A percentile compares a stretch with the other conserved stretches of the same genome.
These are phyloP conservation scores for Porites rus DNA, from an alignment of 92 coral and sea anemone genomes.

Conservation along the genomic window DNA sequence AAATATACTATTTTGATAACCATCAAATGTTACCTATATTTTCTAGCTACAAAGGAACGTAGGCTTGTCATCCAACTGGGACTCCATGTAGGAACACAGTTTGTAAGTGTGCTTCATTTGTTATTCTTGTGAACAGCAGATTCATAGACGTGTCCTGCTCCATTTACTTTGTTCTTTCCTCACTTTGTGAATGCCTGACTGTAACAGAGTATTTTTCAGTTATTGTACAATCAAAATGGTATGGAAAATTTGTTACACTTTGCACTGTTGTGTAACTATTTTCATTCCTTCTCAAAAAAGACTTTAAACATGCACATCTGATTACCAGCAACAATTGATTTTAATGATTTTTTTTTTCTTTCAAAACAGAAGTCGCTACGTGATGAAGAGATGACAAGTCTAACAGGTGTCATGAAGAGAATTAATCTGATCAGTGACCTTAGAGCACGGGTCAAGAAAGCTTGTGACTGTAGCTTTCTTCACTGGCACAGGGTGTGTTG, in stretches of 20 bases:
- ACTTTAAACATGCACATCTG: too few relatives aligned
- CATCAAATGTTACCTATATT: neutral
- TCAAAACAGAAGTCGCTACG: constrained; percentile 78
- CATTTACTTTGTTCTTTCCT: too few relatives aligned
- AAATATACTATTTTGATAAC: neutral
- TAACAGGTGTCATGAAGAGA: constrained; percentile 82
- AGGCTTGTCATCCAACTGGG: constrained; percentile 86
- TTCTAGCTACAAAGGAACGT: constrained; percentile 92
- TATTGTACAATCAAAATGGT: too few relatives aligned
- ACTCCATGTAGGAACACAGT: constrained; percentile 91
- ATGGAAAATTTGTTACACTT: too few relatives aligned
- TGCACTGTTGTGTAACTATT: too few relatives aligned
- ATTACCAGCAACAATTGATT: too few relatives aligned
- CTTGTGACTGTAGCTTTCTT: constrained; percentile 91
- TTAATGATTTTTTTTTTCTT: too few relatives aligned
- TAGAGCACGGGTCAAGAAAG: constrained; percentile 75
- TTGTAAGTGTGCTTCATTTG: constrained; percentile 63
- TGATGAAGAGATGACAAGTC: constrained; percentile 90
- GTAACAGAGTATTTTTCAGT: too few relatives aligned
- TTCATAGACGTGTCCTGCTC: too few relatives aligned
- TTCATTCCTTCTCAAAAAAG: too few relatives aligned
- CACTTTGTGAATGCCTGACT: too few relatives aligned
- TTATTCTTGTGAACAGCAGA: neutral
- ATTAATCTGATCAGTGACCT: constrained; percentile 84
- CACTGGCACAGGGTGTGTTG: constrained; percentile 93